Evolutionary conservation across 1,140 invertebrate genomes (phyloP).

Genomic region (Drosophila ogumai): DNA sequence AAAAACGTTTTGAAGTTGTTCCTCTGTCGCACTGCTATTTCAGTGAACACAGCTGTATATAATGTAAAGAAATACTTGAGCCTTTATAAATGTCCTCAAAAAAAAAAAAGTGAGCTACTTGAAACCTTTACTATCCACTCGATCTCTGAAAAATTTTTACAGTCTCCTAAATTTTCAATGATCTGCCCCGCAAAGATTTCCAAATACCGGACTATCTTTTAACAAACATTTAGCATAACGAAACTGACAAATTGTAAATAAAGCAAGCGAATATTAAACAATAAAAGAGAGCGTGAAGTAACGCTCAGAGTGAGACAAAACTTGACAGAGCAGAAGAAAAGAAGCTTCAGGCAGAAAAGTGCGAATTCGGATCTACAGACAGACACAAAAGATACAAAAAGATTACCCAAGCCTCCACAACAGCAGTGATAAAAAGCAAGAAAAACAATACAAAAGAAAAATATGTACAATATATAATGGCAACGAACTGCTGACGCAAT

Average conservation of each 20-base stretch:
- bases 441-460: conserved; percentile 21
- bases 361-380: conserved; percentile 15
- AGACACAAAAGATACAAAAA: conserved; percentile 19
- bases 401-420: conserved; percentile 16
- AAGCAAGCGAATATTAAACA: conserved; percentile 7
- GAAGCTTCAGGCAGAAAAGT: conserved; percentile 19
- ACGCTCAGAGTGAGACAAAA: conserved; percentile 17
- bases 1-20: too few species aligned
- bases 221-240: conserved; percentile 23
- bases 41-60: too few species aligned
- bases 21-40: too few species aligned
- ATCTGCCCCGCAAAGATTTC: background rate
- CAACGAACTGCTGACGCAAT: conserved; percentile 39
- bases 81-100: background rate
- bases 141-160: background rate
- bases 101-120: background rate
- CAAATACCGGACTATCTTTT: background rate
- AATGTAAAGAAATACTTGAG: too few species aligned
- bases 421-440: conserved; percentile 8
- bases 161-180: background rate
- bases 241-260: conserved; percentile 16
- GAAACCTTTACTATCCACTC: background rate
- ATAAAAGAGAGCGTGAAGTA: conserved; percentile 15
- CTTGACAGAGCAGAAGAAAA: conserved; percentile 23
- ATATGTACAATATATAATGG: conserved; percentile 4